phyloP scores from a whole-genome alignment of 2,113 vertebrate species.

The Sebastes fasciatus region DNA sequence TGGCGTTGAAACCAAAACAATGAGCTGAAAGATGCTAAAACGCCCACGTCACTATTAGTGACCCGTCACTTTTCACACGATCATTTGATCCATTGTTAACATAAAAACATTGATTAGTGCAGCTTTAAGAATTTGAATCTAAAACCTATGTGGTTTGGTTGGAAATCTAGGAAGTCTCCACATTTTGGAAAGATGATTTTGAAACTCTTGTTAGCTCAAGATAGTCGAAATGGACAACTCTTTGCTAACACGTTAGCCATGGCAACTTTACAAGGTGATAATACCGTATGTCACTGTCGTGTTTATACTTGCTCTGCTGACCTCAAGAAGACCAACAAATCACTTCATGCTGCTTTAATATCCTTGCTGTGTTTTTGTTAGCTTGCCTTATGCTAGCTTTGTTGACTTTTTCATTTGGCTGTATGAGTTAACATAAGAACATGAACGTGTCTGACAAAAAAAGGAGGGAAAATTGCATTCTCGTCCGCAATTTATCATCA shows the following conservation, averaged over 20 bases:
- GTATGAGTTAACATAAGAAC: neutral
- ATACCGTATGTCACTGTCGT: too few species aligned
- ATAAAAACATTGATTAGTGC: neutral
- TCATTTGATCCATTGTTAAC: neutral
- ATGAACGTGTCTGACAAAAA: neutral
- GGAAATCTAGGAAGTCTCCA: neutral
- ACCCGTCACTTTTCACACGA: too few species aligned
- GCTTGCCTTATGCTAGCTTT: neutral
- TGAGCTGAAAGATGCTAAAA: neutral
- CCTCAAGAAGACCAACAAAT: neutral
- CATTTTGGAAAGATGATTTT: neutral
- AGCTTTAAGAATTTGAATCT: neutral
- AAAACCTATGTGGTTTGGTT: neutral
- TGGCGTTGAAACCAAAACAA: neutral
- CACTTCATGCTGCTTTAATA: neutral
- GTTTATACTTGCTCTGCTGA: too few species aligned
- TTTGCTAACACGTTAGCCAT: too few species aligned
- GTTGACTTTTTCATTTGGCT: neutral
- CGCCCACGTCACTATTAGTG: neutral
- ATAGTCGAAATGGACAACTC: too few species aligned
- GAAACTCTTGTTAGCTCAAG: neutral
- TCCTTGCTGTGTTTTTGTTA: neutral
- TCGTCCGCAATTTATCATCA: neutral
- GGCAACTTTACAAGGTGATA: too few species aligned
- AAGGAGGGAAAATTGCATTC: neutral